A percentile compares a stretch with the other conserved stretches of the same genome.
phyloP scores from a whole-genome alignment of 2,113 vertebrate genomes.

The Bolborhynchus lineola region DNA sequence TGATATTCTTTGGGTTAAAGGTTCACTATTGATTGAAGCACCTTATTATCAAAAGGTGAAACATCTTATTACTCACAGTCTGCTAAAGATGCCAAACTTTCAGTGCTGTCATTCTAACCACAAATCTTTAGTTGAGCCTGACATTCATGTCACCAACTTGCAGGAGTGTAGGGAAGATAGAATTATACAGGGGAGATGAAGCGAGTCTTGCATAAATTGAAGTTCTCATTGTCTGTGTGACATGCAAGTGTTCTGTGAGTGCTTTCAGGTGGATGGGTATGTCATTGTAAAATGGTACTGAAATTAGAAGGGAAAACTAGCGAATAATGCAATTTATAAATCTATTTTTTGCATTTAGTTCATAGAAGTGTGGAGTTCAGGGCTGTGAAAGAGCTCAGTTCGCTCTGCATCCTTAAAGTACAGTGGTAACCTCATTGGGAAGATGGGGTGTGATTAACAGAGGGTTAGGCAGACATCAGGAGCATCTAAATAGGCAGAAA shows the following conservation, averaged over 20 bases:
- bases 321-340: neutral
- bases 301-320: neutral
- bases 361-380: neutral
- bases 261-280: neutral
- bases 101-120: neutral
- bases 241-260: neutral
- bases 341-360: neutral
- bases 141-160: neutral
- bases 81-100: neutral
- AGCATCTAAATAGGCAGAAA: neutral
- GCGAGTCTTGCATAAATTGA: neutral
- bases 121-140: neutral
- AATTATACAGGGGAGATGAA: neutral
- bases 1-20: neutral
- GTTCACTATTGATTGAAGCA: neutral
- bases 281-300: neutral
- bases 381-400: neutral
- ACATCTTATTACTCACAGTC: neutral
- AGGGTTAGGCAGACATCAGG: neutral
- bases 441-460: neutral
- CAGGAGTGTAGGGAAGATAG: neutral
- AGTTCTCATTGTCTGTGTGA: neutral
- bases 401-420: neutral
- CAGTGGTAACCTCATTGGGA: neutral
- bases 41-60: constrained; percentile 42